Conservation (phyloP, 2,888 invertebrate genomes). For the Steinernema hermaphroditum region DNA sequence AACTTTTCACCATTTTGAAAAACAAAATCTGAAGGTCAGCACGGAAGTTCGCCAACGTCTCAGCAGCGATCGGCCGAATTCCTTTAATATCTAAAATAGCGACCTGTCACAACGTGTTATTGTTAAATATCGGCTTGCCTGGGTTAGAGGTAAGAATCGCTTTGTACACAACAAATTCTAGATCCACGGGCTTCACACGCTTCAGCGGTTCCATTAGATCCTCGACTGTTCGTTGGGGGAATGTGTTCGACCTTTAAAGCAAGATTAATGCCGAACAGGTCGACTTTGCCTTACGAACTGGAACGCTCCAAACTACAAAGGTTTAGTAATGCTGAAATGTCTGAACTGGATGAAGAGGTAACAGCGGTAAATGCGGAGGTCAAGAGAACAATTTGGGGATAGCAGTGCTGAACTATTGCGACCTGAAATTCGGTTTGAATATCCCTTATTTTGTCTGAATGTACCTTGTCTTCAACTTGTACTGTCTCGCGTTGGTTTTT, state of each 20-base stretch:
- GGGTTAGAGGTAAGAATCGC: constrained; percentile 49
- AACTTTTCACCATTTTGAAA: constrained; percentile 14
- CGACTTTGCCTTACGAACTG: constrained; percentile 30
- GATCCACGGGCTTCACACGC: constrained; percentile 25
- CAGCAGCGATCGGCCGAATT: constrained; percentile 44
- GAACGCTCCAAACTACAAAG: not conserved
- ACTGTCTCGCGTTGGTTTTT: constrained; percentile 38
- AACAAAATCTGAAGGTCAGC: constrained; percentile 32
- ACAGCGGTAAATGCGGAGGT: not conserved
- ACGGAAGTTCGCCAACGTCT: constrained; percentile 38
- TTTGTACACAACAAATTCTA: constrained; percentile 42
- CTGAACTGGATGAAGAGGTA: constrained; percentile 33
- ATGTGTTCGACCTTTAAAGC: not conserved
- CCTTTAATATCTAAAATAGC: constrained; percentile 38
- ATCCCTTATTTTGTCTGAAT: too few relatives aligned
- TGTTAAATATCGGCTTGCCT: constrained; percentile 31
- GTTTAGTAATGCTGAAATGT: not conserved
- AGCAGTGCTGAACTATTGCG: not conserved
- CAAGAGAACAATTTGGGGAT: not conserved
- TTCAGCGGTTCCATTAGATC: constrained; percentile 45
- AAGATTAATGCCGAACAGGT: too few relatives aligned
- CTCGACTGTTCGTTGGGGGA: constrained; percentile 32
- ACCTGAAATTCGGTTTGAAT: constrained; percentile 8
- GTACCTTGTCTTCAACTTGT: constrained; percentile 59
- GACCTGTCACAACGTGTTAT: not conserved